phyloP scores from a whole-genome alignment of 2,113 vertebrate genomes.

The Dasyprocta punctata region DNA sequence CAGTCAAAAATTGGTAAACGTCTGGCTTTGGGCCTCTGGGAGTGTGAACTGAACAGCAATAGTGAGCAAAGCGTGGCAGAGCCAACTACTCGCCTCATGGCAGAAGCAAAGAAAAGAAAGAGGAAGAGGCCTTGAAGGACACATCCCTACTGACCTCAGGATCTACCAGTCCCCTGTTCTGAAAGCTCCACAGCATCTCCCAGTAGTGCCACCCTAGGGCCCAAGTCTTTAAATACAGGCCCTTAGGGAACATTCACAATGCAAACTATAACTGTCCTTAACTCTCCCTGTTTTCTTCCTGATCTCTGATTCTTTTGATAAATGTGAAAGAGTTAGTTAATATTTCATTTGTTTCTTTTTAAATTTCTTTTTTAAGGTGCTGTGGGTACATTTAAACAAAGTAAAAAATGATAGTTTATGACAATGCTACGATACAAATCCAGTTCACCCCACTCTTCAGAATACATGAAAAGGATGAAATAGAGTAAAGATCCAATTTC shows the following conservation, averaged over 20 bases:
- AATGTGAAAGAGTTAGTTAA: constrained; percentile 6
- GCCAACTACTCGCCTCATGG: neutral
- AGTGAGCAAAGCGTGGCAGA: neutral
- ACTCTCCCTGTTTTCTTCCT: too few species aligned
- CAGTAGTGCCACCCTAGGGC: rapidly evolving
- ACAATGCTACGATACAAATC: constrained; percentile 21
- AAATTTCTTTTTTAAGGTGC: constrained; percentile 11
- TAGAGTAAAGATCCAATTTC: constrained; percentile 36
- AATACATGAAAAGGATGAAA: constrained; percentile 45
- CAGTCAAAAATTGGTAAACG: neutral
- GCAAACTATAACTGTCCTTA: neutral
- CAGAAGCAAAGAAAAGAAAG: neutral
- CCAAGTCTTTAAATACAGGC: neutral
- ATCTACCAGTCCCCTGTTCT: neutral
- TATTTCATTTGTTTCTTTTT: constrained; percentile 39
- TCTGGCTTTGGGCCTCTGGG: neutral
- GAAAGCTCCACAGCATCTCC: neutral
- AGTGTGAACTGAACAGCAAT: too few species aligned
- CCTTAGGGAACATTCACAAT: neutral
- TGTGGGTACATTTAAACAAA: constrained; percentile 45
- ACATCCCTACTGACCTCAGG: neutral
- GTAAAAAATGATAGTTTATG: constrained; percentile 31
- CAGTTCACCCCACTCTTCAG: neutral
- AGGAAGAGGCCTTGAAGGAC: neutral
- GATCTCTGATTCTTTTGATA: constrained; percentile 52